Evolutionary conservation across 1,140 invertebrate genomes (phyloP), one percentile per base, ranked within the genome.

Genomic region (Cotesia vestalis): DNA sequence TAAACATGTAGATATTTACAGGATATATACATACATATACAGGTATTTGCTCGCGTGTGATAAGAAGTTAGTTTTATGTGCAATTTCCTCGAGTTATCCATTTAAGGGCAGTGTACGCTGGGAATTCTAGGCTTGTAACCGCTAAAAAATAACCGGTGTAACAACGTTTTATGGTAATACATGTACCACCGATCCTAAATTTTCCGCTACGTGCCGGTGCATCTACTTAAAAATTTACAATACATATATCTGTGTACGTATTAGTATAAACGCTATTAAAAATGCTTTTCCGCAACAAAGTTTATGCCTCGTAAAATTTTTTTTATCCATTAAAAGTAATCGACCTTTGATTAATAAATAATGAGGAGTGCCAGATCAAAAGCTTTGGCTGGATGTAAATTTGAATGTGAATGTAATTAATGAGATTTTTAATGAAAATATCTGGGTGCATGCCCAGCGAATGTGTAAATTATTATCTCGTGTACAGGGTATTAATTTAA

Each of bases 61-160:
- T 72, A 72, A 66, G 62, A 66, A 66, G 62, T 72, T 72, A 72
- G 70, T 72, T 72, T 72, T 72, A 72, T 72, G 70, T 72, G 63
- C 70, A 72, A 72, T 72, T 72, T 72, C 70, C 70, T 72, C 70
- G 52, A 72, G 62, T 72, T 72, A 72, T 72, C 62, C 70, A 55
- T 63, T 60, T 57, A 12, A 35, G 17, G 57, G 17, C 27, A 59
- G 20, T 27, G 20, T 27, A 17, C 64, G 38, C 20, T 35, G 35
- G 35, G 11, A 46, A 46, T 46, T 46, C 40, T 46, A 46, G 40
- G 40, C 40, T 46, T 46, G 40, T 46, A 46, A 9, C 6, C 40
- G 34, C 53, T 36, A 20, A 60, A 36, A 36, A 34, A 34, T 6
- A 36, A 38, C 9, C 12, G 5, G 60, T 9, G 34, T 38, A 55